Evolutionary conservation across 2,888 invertebrate genomes (phyloP), one percentile per base, ranked within the genome.

Genomic region (Venusia cambrica): DNA sequence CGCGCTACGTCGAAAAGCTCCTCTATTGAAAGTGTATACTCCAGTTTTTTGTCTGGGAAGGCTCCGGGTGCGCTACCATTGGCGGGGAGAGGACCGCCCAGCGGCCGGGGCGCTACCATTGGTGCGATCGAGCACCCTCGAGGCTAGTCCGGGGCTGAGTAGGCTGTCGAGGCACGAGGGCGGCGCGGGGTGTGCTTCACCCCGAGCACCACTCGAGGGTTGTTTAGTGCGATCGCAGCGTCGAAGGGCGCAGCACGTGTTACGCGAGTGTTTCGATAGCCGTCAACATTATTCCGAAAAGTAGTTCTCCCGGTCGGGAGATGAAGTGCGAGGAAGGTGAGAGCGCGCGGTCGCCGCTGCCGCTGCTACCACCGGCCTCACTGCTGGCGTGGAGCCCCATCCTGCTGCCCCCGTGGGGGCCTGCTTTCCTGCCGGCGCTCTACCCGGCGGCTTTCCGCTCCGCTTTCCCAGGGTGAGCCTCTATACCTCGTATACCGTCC

Each of bases 361-460:
- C 84, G 61, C 74, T 80, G 61, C 72, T 83, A 61, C 89, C 89
- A 44, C 88, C 89, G 34, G 88, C 90, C n/a, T 91, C 92, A 35
- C 87, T 93, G 66, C 74, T 93, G 66, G 92, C 92, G 7, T 93
- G 93, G 93, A 92, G 92, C 59, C 93, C 93, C 21, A 90, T 93
- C 44, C 73, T 93, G 59, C 77, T 94, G 70, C 92, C 92, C 54
- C 93, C 93, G 9, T 93, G 93, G 93, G 92, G 91, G 31, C 92
- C 92, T 52, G 92, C 92, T 17, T 87, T 93, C 44, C 63, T 92
- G 51, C 92, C 93, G 46, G 91, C 92, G 45, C 91, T 91, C 67
- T 93, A 91, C 78, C 93, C 91, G 61, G 92, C 93, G 42, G 91
- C 92, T 20, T 87, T 92, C 51, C 85, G 92, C 25, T 92, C 91